Percentiles rank a stretch among this genome's conserved stretches.
Conservation (phyloP, 2,888 invertebrate genomes). For the Marasmarcha lunaedactyla region DNA sequence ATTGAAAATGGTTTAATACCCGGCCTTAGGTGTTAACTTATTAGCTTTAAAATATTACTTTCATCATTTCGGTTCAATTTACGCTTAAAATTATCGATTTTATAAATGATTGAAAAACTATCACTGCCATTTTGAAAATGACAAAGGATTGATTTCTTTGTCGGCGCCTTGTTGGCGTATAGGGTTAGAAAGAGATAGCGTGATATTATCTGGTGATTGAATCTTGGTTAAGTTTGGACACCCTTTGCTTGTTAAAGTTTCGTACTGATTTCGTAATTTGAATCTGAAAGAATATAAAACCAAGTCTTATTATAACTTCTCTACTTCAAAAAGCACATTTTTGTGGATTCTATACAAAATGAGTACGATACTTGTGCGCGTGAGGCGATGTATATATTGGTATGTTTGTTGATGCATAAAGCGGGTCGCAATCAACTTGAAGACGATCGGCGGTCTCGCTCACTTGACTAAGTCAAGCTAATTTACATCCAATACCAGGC, state of each 20-base stretch:
- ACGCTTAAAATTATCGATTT: neutral
- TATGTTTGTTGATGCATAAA: too few relatives aligned
- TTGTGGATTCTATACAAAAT: too few relatives aligned
- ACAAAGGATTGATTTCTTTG: neutral
- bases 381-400: too few relatives aligned
- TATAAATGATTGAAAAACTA: constrained; percentile 1
- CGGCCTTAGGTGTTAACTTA: neutral
- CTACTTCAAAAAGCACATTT: too few relatives aligned
- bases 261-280: neutral
- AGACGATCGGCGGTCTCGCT: too few relatives aligned
- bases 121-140: constrained; percentile 6
- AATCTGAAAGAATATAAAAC: too few relatives aligned
- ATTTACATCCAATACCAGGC: too few relatives aligned
- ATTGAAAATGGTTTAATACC: neutral
- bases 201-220: neutral
- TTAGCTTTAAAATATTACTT: neutral
- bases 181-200: neutral
- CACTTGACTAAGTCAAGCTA: too few relatives aligned
- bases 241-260: neutral
- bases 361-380: too few relatives aligned
- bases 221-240: neutral
- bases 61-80: neutral
- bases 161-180: neutral
- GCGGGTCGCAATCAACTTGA: too few relatives aligned
- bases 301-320: too few relatives aligned